These are phyloP conservation scores for Botia almorhae DNA, from an alignment of 2,797 vertebrate genomes.

Conservation along the genomic window DNA sequence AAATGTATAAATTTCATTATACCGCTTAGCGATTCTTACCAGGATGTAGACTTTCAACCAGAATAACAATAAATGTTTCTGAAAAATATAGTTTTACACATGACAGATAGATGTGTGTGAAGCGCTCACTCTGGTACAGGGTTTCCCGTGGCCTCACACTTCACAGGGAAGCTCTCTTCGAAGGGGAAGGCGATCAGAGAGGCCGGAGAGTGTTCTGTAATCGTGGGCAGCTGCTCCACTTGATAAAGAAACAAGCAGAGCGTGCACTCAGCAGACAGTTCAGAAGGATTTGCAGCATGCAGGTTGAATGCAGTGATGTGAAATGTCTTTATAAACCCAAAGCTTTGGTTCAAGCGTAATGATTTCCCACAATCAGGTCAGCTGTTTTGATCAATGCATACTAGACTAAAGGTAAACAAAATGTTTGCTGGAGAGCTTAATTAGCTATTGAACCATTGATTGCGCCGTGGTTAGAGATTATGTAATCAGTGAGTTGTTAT, in stretches of 20 bases:
- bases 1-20: too few relatives aligned
- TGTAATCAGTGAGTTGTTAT: constrained; percentile 25
- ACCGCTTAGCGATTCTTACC: too few relatives aligned
- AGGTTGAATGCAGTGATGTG: constrained; percentile 5
- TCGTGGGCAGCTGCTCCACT: constrained; percentile 93
- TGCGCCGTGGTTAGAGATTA: constrained; percentile 10
- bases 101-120: constrained; percentile 4
- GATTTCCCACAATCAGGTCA: constrained; percentile 19
- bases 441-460: constrained; percentile 27
- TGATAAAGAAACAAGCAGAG: constrained; percentile 66
- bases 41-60: background rate
- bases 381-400: constrained; percentile 29
- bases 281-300: constrained; percentile 21
- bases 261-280: constrained; percentile 37
- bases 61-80: background rate
- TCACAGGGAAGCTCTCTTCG: constrained; percentile 89
- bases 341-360: constrained; percentile 16
- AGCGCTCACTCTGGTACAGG: constrained; percentile 88
- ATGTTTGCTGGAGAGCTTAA: constrained; percentile 27
- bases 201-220: constrained; percentile 83
- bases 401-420: constrained; percentile 37
- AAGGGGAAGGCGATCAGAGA: constrained; percentile 90
- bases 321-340: constrained; percentile 4
- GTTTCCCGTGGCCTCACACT: constrained; percentile 93
- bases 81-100: too few relatives aligned